A percentile compares a stretch with the other conserved stretches of the same genome.
Evolutionary conservation across 2,113 vertebrate genomes (phyloP).

Genomic region (Hylia prasina): DNA sequence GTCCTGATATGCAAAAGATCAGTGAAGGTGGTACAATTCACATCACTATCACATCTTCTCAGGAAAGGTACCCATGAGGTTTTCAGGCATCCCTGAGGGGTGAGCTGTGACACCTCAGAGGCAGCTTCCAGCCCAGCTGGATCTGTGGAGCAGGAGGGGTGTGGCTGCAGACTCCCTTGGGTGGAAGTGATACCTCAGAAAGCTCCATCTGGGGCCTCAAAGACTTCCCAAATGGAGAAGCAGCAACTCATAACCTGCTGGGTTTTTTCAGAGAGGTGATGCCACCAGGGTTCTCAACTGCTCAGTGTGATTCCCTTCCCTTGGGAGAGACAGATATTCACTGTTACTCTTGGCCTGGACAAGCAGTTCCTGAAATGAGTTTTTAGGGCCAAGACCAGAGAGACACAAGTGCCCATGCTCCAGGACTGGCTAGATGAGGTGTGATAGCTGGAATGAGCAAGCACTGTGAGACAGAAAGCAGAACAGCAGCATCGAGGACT

Average conservation of each 20-base stretch:
- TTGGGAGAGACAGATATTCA: neutral
- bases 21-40: neutral
- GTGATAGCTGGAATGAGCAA: neutral
- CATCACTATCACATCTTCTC: neutral
- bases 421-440: neutral
- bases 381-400: neutral
- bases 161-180: neutral
- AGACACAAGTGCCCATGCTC: fast-evolving
- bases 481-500: neutral
- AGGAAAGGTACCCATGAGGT: neutral
- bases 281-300: neutral
- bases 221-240: neutral
- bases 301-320: neutral
- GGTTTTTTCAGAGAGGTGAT: neutral
- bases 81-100: fast-evolving
- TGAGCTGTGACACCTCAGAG: neutral
- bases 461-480: neutral
- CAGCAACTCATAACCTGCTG: neutral
- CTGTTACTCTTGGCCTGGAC: neutral
- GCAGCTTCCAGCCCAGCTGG: neutral
- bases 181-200: neutral
- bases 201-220: neutral
- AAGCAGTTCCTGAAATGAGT: neutral
- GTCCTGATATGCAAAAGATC: neutral
- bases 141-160: fast-evolving